Evolutionary conservation across 2,888 invertebrate species (phyloP), one percentile per base, ranked within the genome.

Genomic region (Ephialtes manifestator): DNA sequence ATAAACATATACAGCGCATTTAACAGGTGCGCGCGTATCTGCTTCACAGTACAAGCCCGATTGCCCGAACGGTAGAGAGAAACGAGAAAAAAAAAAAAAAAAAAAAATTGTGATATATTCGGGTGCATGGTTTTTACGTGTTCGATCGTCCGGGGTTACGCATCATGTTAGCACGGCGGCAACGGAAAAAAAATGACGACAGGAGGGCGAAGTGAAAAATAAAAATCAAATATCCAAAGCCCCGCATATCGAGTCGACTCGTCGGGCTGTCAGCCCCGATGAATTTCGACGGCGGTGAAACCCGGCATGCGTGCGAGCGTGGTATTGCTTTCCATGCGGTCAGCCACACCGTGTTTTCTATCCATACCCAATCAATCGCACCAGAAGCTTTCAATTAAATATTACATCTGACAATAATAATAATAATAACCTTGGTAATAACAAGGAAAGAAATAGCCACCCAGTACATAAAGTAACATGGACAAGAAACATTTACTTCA

Each of bases 281-380:
- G 68, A 74, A 81, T 81, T 84, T 81, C 74, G 81, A 84, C 81
- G 65, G 76, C 43, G 72, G 43, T 74, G 60, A 74, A 74, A 74
- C 28, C 46, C 46, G 31, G 31, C 74, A 24, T 46, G 63, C 71
- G 31, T 35, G 20, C 31, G 63, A 65, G 71, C 83, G 53, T 67
- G 24, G 39, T 70, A 76, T 65, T 79, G 74, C 43, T 53, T 28
- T 72, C 43, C 60, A 35, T 48, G 46, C 75, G 28, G 70, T 63
- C 75, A 75, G 76, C 76, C 83, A 48, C 79, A 71, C 60, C 74
- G 75, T 65, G 55, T 76, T 76, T 80, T 76, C 35, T 24, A 46
- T 24, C 65, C 13, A 46, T 76, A 71, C 70, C 48, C 71, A 53
- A 75, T 75, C 75, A 75, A 80, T 84, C 83, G 75, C 68, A 55